Evolutionary conservation across 2,888 invertebrate genomes (phyloP).

Genomic region (Entomobrya multifasciata): DNA sequence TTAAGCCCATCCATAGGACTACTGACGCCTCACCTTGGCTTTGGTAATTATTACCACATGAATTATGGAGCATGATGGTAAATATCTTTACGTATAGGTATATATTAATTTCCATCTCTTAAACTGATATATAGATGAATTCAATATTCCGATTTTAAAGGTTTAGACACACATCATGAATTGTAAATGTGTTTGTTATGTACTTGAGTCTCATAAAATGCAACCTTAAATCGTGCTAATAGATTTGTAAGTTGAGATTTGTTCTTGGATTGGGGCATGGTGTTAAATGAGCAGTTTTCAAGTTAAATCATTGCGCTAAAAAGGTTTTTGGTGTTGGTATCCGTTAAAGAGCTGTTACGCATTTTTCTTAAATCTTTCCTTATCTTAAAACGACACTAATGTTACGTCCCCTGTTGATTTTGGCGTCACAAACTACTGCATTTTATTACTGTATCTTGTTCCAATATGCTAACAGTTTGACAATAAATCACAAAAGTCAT

Average conservation of each 20-base stretch:
- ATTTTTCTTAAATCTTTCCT: constrained; percentile 40
- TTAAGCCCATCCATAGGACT: constrained; percentile 35
- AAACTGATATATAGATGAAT: too few relatives aligned
- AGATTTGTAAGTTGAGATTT: constrained; percentile 2
- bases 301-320: background rate
- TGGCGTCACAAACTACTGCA: background rate
- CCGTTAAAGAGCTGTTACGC: constrained; percentile 13
- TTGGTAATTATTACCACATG: constrained; percentile 66
- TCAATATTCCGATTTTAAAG: too few relatives aligned
- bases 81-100: too few relatives aligned
- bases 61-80: constrained; percentile 72
- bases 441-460: background rate
- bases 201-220: background rate
- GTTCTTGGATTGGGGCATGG: constrained; percentile 3
- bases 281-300: constrained; percentile 35
- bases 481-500: background rate
- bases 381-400: constrained; percentile 37
- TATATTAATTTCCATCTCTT: too few relatives aligned
- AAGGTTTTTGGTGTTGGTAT: constrained; percentile 6
- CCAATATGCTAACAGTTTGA: background rate
- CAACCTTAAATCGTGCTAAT: constrained; percentile 60
- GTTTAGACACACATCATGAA: too few relatives aligned
- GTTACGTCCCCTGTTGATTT: background rate
- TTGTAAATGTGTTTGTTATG: too few relatives aligned
- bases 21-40: constrained; percentile 59